phyloP scores from a whole-genome alignment of 1,140 invertebrate species.

The Diachasma alloeum region DNA sequence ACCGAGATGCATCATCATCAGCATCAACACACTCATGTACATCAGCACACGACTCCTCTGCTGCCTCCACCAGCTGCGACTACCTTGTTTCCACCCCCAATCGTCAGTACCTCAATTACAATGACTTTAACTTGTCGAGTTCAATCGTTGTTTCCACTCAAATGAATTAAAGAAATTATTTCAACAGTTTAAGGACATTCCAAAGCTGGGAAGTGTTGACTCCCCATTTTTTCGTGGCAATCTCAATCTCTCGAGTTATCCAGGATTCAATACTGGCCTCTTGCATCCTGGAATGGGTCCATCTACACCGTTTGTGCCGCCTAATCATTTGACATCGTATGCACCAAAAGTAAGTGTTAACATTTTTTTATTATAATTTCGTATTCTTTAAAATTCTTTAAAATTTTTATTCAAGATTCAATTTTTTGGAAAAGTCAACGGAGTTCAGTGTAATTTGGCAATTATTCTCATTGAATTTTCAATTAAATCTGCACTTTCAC shows the following conservation, averaged over 20 bases:
- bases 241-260: constrained; percentile 77
- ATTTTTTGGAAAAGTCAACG: too few relatives aligned
- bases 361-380: not conserved
- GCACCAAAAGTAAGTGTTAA: constrained; percentile 83
- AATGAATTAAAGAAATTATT: not conserved
- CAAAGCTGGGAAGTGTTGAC: constrained; percentile 81
- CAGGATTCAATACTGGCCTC: constrained; percentile 82
- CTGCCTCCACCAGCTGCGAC: constrained; percentile 67
- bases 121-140: not conserved
- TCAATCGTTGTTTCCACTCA: not conserved
- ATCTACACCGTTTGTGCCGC: constrained; percentile 80
- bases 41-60: constrained; percentile 79
- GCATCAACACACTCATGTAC: constrained; percentile 90
- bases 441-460: too few relatives aligned
- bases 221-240: constrained; percentile 80
- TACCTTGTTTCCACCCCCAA: constrained; percentile 70
- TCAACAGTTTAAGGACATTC: constrained; percentile 85
- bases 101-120: constrained; percentile 61
- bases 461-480: too few relatives aligned
- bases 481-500: too few relatives aligned
- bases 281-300: constrained; percentile 78
- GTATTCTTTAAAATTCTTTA: too few relatives aligned
- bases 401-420: too few relatives aligned
- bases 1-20: constrained; percentile 92
- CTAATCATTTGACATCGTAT: constrained; percentile 80